Evolutionary conservation across 1,140 invertebrate species (phyloP).

Genomic region (Nylanderia fulva): DNA sequence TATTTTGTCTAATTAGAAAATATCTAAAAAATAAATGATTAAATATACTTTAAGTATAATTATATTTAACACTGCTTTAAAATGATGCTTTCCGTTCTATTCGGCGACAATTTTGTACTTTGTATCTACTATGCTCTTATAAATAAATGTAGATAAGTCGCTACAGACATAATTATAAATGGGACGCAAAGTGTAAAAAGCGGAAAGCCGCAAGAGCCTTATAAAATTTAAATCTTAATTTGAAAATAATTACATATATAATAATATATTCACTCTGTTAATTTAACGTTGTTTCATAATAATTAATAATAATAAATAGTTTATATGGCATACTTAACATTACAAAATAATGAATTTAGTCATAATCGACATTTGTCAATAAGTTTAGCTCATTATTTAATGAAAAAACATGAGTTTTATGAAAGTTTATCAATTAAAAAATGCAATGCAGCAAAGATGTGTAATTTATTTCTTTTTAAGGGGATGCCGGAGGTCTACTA

Average conservation of each 20-base stretch:
- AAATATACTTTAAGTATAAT: too few relatives aligned
- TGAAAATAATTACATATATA: slow-evolving; percentile 13
- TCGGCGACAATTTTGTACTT: slow-evolving; percentile 6
- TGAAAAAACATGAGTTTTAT: not conserved
- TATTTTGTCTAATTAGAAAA: not conserved
- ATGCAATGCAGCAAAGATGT: not conserved
- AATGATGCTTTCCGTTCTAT: not conserved
- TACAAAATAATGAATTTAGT: not conserved
- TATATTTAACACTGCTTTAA: not conserved
- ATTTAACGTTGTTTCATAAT: too few relatives aligned
- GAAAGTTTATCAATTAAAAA: not conserved
- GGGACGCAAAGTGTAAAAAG: slow-evolving; percentile 28
- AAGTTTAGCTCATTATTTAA: not conserved
- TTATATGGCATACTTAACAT: not conserved
- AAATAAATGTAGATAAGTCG: slow-evolving; percentile 51
- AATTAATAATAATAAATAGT: too few relatives aligned
- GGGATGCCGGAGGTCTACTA: too few relatives aligned
- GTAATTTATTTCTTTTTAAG: not conserved
- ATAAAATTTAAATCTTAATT: slow-evolving; percentile 32
- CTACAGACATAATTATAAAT: not conserved
- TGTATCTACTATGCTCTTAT: slow-evolving; percentile 15
- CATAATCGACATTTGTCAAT: not conserved
- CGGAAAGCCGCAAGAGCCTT: slow-evolving; percentile 4
- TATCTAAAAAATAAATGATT: not conserved
- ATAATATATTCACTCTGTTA: slow-evolving; percentile 8